Evolutionary conservation across 2,888 invertebrate genomes (phyloP), one percentile per base, ranked within the genome.

Genomic region (Thalpophila matura): DNA sequence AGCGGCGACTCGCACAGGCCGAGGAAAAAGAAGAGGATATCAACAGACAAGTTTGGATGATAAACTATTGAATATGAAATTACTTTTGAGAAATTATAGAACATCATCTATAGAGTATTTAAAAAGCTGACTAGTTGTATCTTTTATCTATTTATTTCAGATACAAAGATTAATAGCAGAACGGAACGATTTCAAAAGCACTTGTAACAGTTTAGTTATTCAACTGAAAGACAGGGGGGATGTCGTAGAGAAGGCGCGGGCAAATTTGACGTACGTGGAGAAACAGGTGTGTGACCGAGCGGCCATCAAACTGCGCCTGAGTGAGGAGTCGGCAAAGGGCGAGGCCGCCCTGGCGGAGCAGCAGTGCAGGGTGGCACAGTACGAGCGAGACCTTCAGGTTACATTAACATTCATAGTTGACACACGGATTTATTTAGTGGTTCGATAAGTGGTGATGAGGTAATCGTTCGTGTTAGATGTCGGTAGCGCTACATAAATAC

Each of bases 331-430:
- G 4, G 82, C 88, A 1, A 78, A 68, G 10, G 74, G 74, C 2
- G 91, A 91, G 20, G 77, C 88, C 0, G 37, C 64, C 0, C 77
- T 92, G 1, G 84, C 88, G 1, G 89, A 91, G 7, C 78, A 86
- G 12, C 86, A 90, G 38, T 90, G 90, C 77, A 86, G 79, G 38
- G 74, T 68, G 1, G 60, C 87, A 9, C 93, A 92, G 68, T 68
- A 88, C 4, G 92, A 92, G 9, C 86, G 92, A 64, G 92, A 94
- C 40, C 80, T 90, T 22, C 86, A 88, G 82, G 94, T 92, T 4
- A 22, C 26, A 29, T 26, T 40, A 35, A 33, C 18, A 59, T 45
- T 53, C 20, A 37, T 47, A 6, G 16, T 26, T 68, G 29, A 20
- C 12, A 20, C 2, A 14, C 5, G 2, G n/a, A 40, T 27, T 31